A percentile compares a stretch with the other conserved stretches of the same genome.
These are phyloP conservation scores for Anabacerthia variegaticeps DNA, from an alignment of 2,797 vertebrate species.

Conservation along the genomic window DNA sequence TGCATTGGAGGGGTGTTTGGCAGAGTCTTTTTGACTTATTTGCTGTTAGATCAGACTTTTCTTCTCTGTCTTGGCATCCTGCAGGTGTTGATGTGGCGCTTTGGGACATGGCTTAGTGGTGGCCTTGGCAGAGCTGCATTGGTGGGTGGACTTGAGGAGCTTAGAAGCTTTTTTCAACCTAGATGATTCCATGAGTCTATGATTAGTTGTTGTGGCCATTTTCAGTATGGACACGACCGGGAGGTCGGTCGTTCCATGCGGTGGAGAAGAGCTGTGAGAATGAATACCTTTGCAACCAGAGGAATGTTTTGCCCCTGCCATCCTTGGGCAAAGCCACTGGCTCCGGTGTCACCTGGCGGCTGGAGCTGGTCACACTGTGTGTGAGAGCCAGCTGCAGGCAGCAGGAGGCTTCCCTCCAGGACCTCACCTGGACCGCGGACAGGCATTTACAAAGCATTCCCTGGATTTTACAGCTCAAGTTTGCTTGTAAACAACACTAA, in stretches of 20 bases:
- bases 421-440: constrained; percentile 2
- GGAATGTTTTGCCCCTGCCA: not conserved
- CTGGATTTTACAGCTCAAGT: constrained; percentile 44
- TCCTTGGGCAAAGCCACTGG: no score
- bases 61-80: not conserved
- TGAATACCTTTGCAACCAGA: no score
- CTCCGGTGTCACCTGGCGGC: not conserved
- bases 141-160: not conserved
- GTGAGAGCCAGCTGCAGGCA: constrained; percentile 23
- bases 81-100: not conserved
- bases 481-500: constrained; percentile 73
- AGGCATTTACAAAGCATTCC: constrained; percentile 52
- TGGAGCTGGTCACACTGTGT: not conserved
- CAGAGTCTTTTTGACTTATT: not conserved
- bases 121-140: not conserved
- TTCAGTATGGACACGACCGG: accelerated
- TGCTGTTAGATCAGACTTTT: not conserved
- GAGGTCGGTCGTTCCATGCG: accelerated
- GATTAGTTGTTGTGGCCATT: not conserved
- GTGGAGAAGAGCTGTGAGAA: not conserved
- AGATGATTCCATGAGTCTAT: accelerated
- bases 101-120: not conserved
- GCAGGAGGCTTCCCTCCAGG: constrained; percentile 9
- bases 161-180: not conserved
- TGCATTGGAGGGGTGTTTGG: accelerated